Evolutionary conservation across 2,797 vertebrate genomes (phyloP).

Genomic region (Avahi laniger): DNA sequence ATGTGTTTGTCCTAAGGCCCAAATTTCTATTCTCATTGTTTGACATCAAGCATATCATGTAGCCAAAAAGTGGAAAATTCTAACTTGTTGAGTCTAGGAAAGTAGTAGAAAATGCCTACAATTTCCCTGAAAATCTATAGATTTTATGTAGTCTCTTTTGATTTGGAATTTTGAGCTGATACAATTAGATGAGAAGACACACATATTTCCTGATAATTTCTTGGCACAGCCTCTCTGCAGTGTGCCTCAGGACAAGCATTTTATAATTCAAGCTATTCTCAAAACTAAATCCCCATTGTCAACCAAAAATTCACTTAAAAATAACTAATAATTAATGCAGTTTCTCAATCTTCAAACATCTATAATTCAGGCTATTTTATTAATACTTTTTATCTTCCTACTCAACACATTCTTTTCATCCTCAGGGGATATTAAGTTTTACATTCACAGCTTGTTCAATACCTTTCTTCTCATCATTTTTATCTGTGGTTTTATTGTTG

Average conservation of each 20-base stretch:
- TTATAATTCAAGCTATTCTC: not conserved
- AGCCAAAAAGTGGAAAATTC: not conserved
- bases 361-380: not conserved
- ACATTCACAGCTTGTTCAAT: constrained; percentile 52
- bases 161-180: not conserved
- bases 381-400: not conserved
- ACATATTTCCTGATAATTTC: not conserved
- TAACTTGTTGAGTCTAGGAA: not conserved
- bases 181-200: not conserved
- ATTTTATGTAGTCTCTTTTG: not conserved
- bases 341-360: not conserved
- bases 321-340: not conserved
- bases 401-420: not conserved
- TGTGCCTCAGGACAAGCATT: not conserved
- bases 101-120: not conserved
- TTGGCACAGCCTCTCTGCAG: not conserved
- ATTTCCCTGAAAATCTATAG: not conserved
- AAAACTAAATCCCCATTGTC: not conserved
- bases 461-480: constrained; percentile 60
- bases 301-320: not conserved
- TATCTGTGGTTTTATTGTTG: constrained; percentile 61
- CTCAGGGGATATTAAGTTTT: not conserved
- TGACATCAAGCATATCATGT: not conserved
- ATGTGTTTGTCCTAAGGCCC: not conserved
- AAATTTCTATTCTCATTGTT: not conserved